Conservation (phyloP, 2,888 invertebrate species). For the Panzeria rudis region DNA sequence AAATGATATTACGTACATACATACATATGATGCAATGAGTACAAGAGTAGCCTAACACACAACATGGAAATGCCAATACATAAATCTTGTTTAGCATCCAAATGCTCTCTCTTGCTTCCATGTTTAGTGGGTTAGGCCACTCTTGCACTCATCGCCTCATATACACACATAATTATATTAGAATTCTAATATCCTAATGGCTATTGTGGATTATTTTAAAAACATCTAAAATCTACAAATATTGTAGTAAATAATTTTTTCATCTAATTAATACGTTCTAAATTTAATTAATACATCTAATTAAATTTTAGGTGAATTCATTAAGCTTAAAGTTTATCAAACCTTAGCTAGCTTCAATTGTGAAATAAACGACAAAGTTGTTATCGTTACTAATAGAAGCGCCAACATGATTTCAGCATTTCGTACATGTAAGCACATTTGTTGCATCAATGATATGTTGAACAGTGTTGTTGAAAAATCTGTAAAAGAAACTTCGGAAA, state of each 20-base stretch:
- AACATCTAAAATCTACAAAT: background rate
- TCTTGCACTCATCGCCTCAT: too few relatives aligned
- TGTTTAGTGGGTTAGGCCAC: too few relatives aligned
- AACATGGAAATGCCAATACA: too few relatives aligned
- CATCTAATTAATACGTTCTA: too few relatives aligned
- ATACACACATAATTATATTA: background rate
- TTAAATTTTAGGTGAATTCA: too few relatives aligned
- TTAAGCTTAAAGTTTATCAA: slow-evolving; percentile 1
- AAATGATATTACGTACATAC: too few relatives aligned
- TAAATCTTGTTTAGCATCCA: too few relatives aligned
- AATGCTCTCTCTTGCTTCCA: too few relatives aligned
- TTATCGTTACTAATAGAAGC: slow-evolving; percentile 14
- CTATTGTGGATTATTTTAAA: background rate
- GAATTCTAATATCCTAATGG: background rate
- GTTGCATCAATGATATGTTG: slow-evolving; percentile 16
- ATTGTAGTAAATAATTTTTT: background rate
- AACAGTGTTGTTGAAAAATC: slow-evolving; percentile 12
- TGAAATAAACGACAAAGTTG: background rate
- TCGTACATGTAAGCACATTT: slow-evolving; percentile 20
- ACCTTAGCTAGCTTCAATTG: slow-evolving; percentile 6
- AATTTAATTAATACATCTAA: too few relatives aligned
- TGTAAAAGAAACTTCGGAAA: background rate
- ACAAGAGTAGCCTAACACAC: background rate
- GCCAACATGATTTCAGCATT: slow-evolving; percentile 47
- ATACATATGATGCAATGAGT: too few relatives aligned